A percentile compares a stretch with the other conserved stretches of the same genome.
Conservation (phyloP, 1,140 invertebrate genomes). For the Drosophila azteca region DNA sequence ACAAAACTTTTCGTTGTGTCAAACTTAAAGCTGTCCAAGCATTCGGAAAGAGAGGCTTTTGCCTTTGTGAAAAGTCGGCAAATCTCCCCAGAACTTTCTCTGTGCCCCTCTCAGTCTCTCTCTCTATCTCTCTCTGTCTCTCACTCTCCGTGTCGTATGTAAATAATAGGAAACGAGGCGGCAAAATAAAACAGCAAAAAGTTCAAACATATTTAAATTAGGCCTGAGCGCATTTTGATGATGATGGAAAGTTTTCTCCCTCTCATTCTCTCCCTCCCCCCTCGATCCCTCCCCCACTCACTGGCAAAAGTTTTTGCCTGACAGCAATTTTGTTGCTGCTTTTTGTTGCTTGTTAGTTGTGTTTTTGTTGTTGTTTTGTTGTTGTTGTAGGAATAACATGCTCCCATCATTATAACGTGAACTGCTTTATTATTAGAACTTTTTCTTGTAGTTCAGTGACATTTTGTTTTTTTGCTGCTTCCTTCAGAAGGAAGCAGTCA, state of each 20-base stretch:
- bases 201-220: slow-evolving; percentile 70
- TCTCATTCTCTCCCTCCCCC: no score
- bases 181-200: slow-evolving; percentile 33
- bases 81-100: slow-evolving; percentile 37
- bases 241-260: slow-evolving; percentile 47
- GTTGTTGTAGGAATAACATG: slow-evolving; percentile 45
- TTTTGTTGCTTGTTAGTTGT: slow-evolving; percentile 10
- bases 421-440: slow-evolving; percentile 49
- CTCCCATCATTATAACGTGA: slow-evolving; percentile 61
- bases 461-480: neutral
- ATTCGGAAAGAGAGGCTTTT: slow-evolving; percentile 30
- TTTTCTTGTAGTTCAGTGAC: slow-evolving; percentile 6
- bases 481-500: no score
- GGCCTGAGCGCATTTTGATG: slow-evolving; percentile 67
- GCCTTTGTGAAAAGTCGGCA: slow-evolving; percentile 27
- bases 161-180: slow-evolving; percentile 51
- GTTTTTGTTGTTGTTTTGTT: no score
- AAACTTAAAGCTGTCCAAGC: slow-evolving; percentile 45
- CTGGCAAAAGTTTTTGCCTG: slow-evolving; percentile 2
- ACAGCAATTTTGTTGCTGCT: neutral
- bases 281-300: no score
- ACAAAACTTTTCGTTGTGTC: slow-evolving; percentile 15
- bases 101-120: neutral
- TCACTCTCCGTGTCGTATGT: slow-evolving; percentile 27
- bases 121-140: neutral